Base-by-base conservation (phyloP, 2,888 invertebrate species). In the Cyaniris semiargus region DNA sequence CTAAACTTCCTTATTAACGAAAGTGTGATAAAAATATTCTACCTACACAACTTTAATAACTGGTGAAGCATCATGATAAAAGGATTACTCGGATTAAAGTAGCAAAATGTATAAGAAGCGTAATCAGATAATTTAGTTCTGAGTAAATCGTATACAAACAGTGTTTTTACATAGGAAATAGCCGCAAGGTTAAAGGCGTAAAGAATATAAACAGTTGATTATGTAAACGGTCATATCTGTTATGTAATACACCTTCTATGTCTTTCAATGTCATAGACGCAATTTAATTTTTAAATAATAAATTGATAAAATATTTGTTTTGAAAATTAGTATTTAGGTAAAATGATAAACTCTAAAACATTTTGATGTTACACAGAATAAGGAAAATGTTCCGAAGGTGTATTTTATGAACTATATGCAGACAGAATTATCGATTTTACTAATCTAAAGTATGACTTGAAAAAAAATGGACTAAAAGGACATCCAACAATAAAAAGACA, bases 141-240 rank as follows among this genome's bases (percentile, higher is more conserved):
- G 31, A 66, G 66, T 66, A 31, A 66, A 31, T 66, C 27, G 27
- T 66, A 66, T 66, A 31, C 27, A 66, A 66, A 60, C 60, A 60
- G 60, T 66, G 66, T 48, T 74, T 74, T 74, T 27, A 74, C 53
- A 48, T 74, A 74, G 53, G 74, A 74, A 74, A 74, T 74, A 74
- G 53, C 74, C 74, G 7, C 74, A 74, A 74, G 74, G 74, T 74
- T 74, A 74, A 74, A 74, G 27, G 3, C 74, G 48, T 74, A 53
- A 74, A 27, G 74, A 74, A 74, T 74, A 74, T 74, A 53, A 74
- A 74, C 74, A 74, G 53, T 27, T 74, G 74, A 74, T 74, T 74
- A 74, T 74, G 53, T 74, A 74, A 74, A 74, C 48, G 53, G 18
- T 18, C 74, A 23, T 27, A 74, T 48, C 6, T 18, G 72, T 74